Conservation (phyloP, 1,140 invertebrate genomes). For the Carposina sasakii region DNA sequence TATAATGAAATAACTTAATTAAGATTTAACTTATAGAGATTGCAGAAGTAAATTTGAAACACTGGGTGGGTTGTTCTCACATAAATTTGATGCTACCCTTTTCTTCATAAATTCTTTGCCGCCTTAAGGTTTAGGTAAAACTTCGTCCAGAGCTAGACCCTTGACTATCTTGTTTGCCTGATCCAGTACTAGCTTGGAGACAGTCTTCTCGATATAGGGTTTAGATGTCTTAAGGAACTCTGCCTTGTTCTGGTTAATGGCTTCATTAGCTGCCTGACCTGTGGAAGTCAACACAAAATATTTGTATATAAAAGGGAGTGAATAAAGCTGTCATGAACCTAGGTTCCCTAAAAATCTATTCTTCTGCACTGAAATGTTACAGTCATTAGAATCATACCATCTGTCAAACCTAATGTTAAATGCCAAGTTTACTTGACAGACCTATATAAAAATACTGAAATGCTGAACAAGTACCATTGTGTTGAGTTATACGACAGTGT, state of each 20-base stretch:
- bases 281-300: slow-evolving; percentile 15
- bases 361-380: no score
- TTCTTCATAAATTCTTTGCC: background rate
- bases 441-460: no score
- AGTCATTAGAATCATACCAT: no score
- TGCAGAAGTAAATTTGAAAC: background rate
- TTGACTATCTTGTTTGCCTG: slow-evolving; percentile 74
- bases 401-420: no score
- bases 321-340: no score
- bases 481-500: no score
- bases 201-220: slow-evolving; percentile 74
- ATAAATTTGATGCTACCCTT: background rate
- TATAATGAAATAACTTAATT: no score
- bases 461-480: no score
- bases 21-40: background rate
- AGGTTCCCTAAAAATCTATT: no score
- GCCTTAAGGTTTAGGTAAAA: slow-evolving; percentile 71
- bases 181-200: slow-evolving; percentile 71
- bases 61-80: background rate
- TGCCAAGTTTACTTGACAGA: no score
- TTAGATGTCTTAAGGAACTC: slow-evolving; percentile 74
- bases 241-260: slow-evolving; percentile 77
- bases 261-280: slow-evolving; percentile 74
- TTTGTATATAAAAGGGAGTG: no score
- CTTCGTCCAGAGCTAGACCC: slow-evolving; percentile 71